Percentiles rank a stretch among this genome's conserved stretches.
These are phyloP conservation scores for Ceraclea dissimilis DNA, from an alignment of 2,888 invertebrate genomes.

Conservation along the genomic window DNA sequence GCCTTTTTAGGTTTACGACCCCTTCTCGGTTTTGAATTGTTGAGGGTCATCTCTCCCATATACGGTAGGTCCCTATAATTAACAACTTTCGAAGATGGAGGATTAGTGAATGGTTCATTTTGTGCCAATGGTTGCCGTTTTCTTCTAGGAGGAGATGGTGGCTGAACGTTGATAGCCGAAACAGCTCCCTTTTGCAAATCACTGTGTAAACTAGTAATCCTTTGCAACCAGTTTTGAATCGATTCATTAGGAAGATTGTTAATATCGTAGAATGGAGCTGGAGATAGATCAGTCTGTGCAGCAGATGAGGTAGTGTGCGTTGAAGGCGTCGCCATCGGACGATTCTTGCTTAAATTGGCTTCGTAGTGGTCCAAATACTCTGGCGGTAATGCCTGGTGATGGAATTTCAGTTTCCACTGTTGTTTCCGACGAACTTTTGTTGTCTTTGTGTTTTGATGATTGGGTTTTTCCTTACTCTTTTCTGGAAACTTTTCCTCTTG, in stretches of 20 bases:
- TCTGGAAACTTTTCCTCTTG: not conserved
- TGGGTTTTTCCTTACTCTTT: not conserved
- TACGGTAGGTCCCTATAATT: slow-evolving; percentile 81
- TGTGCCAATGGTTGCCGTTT: slow-evolving; percentile 27
- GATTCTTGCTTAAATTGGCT: slow-evolving; percentile 56
- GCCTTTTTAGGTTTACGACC: slow-evolving; percentile 88
- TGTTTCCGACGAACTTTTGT: slow-evolving; percentile 52
- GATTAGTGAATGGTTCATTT: slow-evolving; percentile 35
- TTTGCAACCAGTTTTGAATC: slow-evolving; percentile 67
- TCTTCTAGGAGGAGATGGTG: slow-evolving; percentile 23
- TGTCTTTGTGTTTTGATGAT: slow-evolving; percentile 27
- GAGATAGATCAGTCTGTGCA: slow-evolving; percentile 9
- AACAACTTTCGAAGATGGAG: slow-evolving; percentile 45
- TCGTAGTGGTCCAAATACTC: slow-evolving; percentile 76
- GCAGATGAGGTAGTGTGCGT: slow-evolving; percentile 9
- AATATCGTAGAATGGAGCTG: slow-evolving; percentile 30
- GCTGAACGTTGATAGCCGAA: slow-evolving; percentile 32
- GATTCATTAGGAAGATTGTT: slow-evolving; percentile 53
- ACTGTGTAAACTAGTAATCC: slow-evolving; percentile 65
- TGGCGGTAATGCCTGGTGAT: slow-evolving; percentile 71
- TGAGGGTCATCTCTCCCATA: slow-evolving; percentile 88
- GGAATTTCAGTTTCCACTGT: slow-evolving; percentile 69
- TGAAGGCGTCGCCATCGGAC: slow-evolving; percentile 26
- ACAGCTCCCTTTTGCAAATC: slow-evolving; percentile 38
- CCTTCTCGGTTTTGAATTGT: slow-evolving; percentile 77